Evolutionary conservation across 2,888 invertebrate genomes (phyloP), one percentile per base, ranked within the genome.

Genomic region (Perithous albicinctus): DNA sequence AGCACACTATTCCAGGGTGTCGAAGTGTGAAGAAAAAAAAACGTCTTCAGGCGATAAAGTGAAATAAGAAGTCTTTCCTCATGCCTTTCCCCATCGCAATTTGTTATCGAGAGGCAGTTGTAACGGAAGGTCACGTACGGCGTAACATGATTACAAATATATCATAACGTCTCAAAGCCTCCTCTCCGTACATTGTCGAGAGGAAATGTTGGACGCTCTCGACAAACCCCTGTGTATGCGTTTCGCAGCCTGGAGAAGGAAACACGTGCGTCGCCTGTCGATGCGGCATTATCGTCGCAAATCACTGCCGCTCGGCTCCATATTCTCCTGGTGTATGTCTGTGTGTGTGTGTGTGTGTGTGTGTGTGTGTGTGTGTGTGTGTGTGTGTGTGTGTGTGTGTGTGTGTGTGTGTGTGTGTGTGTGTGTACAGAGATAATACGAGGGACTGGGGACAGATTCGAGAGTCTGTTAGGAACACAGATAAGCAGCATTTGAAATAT

Each of bases 131-230:
- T 90, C 92, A 91, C 90, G 91, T 90, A 89, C 87, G 79, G 86
- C 80, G 87, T 89, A 91, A 91, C 90, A 86, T 89, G 91, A 92
- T 92, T 92, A 92, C 91, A 92, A 91, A 92, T 92, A 92, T 92
- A 92, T 92, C 92, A 92, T 91, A 92, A 90, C 87, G 87, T 87
- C 86, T 84, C 82, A 5, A n/a, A 59, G n/a, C n/a, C 82, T 82
- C 83, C 80, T 74, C 51, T 63, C 59, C 66, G 67, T 67, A 59
- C 78, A 54, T 80, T 63, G 83, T 67, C 69, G 74, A 73, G 75
- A 77, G 69, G 80, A 75, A 75, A 80, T 10, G 59, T 59, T 32
- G 59, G 32, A 59, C 59, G 59, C 7, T 59, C 59, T 32, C 59
- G 59, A 59, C 63, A 51, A n/a, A 54, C 78, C 51, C 51, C 61